Evolutionary conservation across 2,113 vertebrate species (phyloP), one percentile per base, ranked within the genome.

Genomic region (Cyanistes caeruleus): DNA sequence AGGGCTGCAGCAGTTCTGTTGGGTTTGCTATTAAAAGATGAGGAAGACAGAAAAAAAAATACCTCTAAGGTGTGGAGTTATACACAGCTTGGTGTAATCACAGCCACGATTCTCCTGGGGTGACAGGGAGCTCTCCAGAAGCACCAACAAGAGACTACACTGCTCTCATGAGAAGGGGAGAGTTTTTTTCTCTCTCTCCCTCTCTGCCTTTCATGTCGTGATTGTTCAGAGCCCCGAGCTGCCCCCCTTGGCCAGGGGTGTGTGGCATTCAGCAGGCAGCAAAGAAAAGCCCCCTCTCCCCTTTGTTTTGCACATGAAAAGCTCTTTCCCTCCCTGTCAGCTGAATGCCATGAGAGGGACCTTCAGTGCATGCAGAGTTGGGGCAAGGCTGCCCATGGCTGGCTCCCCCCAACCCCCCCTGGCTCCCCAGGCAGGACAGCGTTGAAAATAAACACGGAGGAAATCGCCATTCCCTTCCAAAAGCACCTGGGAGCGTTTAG

Each of bases 1-100:
- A 5, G 44, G 49, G 39, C 88, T 77, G 76, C 56, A n/a, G 13
- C 30, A 11, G 53, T 81, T 25, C 56, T 92, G 87, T 41, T 92
- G 86, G 65, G 46, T 76, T 96, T 81, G 68, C 87, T 95, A 43
- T 94, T 92, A 94, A 94, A 96, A 92, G 87, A 79, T 3, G 33
- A 44, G 28, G 52, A 76, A 90, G 65, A 49, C 27, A 90, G 83
- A 53, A 85, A 64, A 78, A 67, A 85, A 89, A 70, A 31, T 13
- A 87, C 72, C 80, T 55, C 24, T 11, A 33, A 89, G 69, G 89
- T 84, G 87, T 33, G 44, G 84, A 60, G 49, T 58, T 77, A 15
- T 51, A 41, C 63, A 31, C 52, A 69, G 51, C 49, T 37, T 27
- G 67, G 67, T 52, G 87, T 55, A 80, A 80, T 74, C 73, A 51